Evolutionary conservation across 2,797 vertebrate species (phyloP).

Genomic region (Lacerta viridis): DNA sequence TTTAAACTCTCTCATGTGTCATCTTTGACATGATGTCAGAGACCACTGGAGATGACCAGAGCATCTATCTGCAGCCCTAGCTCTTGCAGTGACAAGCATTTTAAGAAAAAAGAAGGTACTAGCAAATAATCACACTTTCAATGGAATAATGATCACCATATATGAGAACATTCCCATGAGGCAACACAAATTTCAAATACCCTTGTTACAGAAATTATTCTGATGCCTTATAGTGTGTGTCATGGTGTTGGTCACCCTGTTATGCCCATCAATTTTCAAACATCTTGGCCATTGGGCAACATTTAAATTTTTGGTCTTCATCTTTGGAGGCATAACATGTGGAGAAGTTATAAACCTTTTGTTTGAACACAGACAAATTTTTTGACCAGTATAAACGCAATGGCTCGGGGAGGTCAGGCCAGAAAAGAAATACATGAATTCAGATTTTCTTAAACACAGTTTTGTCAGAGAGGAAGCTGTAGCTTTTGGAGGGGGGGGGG

Average conservation of each 20-base stretch:
- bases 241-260: no score
- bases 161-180: neutral
- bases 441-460: neutral
- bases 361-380: neutral
- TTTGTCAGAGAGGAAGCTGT: neutral
- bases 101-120: neutral
- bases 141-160: neutral
- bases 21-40: neutral
- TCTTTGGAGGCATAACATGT: neutral
- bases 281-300: neutral
- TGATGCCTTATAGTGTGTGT: neutral
- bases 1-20: neutral
- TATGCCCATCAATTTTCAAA: neutral
- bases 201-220: neutral
- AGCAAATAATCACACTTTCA: neutral
- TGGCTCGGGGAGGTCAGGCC: neutral
- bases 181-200: constrained; percentile 5
- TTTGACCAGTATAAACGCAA: neutral
- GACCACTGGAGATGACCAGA: neutral
- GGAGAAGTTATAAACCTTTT: no score
- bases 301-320: neutral
- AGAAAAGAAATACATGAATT: neutral
- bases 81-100: constrained; percentile 21
- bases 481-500: neutral
- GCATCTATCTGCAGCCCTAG: neutral